These are phyloP conservation scores for Pammene fasciana DNA, from an alignment of 2,888 invertebrate species.

Conservation along the genomic window DNA sequence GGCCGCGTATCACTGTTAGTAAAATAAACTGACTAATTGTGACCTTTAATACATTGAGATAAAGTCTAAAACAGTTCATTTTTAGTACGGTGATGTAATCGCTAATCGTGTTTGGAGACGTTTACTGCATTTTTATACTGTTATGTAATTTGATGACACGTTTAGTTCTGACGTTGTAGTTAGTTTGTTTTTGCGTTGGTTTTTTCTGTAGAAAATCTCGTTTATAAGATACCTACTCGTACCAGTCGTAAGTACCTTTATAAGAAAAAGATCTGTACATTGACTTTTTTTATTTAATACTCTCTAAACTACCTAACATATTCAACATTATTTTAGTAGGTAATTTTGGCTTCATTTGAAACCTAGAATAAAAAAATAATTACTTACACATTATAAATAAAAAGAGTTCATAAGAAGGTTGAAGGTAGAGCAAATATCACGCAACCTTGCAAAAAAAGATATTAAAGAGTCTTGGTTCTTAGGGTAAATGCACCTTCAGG, in stretches of 20 bases:
- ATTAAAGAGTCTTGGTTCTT: slow-evolving; percentile 55
- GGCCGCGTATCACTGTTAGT: slow-evolving; percentile 42
- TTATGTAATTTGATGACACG: slow-evolving; percentile 54
- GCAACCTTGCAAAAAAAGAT: slow-evolving; percentile 45
- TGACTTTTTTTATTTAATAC: too few relatives aligned
- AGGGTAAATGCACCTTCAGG: slow-evolving; percentile 75
- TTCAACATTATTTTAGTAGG: too few relatives aligned
- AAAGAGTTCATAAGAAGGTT: not conserved
- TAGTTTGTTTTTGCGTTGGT: not conserved
- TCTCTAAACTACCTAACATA: too few relatives aligned
- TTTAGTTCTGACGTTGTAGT: slow-evolving; percentile 11
- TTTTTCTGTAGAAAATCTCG: too few relatives aligned
- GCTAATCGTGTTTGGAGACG: slow-evolving; percentile 72
- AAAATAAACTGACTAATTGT: not conserved
- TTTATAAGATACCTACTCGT: too few relatives aligned
- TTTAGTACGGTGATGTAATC: slow-evolving; percentile 65
- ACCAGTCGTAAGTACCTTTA: too few relatives aligned
- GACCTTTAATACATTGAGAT: not conserved
- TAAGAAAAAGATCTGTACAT: too few relatives aligned
- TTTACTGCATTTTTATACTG: slow-evolving; percentile 65
- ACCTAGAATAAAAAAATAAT: too few relatives aligned
- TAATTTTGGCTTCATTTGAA: too few relatives aligned
- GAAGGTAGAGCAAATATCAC: slow-evolving; percentile 10
- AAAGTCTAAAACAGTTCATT: not conserved
- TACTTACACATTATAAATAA: too few relatives aligned